These are phyloP conservation scores for Protophormia terraenovae DNA, from an alignment of 2,888 invertebrate species.

Conservation along the genomic window DNA sequence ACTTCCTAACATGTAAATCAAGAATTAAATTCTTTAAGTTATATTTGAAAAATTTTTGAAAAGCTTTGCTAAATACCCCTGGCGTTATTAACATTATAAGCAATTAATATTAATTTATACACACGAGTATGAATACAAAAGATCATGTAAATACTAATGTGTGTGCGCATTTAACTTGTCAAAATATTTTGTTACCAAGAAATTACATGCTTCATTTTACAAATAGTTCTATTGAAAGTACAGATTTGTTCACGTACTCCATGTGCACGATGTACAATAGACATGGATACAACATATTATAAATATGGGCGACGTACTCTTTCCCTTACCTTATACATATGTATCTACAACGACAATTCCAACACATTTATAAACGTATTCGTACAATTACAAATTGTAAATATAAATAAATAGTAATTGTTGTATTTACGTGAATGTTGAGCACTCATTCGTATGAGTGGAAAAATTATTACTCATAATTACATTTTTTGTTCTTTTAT, in stretches of 20 bases:
- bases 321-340: no score
- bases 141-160: neutral
- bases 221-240: slow-evolving; percentile 42
- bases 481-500: slow-evolving; percentile 3
- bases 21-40: neutral
- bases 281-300: neutral
- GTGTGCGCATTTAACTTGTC: slow-evolving; percentile 4
- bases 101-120: neutral
- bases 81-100: neutral
- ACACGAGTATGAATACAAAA: neutral
- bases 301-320: neutral
- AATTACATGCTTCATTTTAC: slow-evolving; percentile 36
- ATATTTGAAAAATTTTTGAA: neutral
- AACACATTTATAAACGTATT: neutral
- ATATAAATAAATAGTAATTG: slow-evolving; percentile 37
- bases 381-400: slow-evolving; percentile 34
- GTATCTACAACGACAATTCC: slow-evolving; percentile 8
- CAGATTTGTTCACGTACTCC: slow-evolving; percentile 43
- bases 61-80: neutral
- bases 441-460: neutral
- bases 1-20: no score
- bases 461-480: slow-evolving; percentile 28
- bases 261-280: slow-evolving; percentile 25
- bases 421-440: slow-evolving; percentile 32
- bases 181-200: slow-evolving; percentile 26